Conservation (phyloP, 1,140 invertebrate species). For the Probaryconus sp. region DNA sequence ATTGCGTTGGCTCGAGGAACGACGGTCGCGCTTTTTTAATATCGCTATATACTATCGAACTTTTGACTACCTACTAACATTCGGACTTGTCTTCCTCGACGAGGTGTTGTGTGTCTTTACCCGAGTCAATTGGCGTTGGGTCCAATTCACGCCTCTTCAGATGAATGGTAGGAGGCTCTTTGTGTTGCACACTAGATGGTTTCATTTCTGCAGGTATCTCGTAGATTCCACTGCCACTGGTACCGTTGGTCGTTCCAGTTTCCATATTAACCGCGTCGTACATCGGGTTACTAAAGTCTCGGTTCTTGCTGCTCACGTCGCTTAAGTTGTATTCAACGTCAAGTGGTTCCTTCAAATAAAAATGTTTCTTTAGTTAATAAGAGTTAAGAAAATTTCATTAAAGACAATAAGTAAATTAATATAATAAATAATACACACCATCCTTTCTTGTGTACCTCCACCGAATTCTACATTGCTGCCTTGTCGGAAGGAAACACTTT, state of each 20-base stretch:
- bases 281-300: conserved; percentile 97
- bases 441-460: conserved; percentile 78
- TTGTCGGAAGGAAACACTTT: conserved; percentile 96
- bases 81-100: conserved; percentile 91
- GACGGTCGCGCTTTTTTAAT: conserved; percentile 58
- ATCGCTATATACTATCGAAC: conserved; percentile 48
- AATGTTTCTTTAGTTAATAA: conserved; percentile 1
- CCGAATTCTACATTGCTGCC: conserved; percentile 96
- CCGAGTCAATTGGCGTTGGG: conserved; percentile 89
- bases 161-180: conserved; percentile 85
- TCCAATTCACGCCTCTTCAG: conserved; percentile 88
- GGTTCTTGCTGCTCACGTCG: conserved; percentile 85
- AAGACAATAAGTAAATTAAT: conserved; percentile 15
- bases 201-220: conserved; percentile 87
- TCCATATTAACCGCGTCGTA: conserved; percentile 88
- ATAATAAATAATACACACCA: conserved; percentile 64
- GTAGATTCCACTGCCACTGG: conserved; percentile 84
- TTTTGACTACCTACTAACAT: conserved; percentile 71
- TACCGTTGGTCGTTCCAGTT: conserved; percentile 80
- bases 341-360: conserved; percentile 79
- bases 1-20: conserved; percentile 58
- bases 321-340: conserved; percentile 88
- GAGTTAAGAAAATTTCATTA: neutral
- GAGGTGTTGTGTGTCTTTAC: conserved; percentile 93
- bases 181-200: conserved; percentile 88